These are phyloP conservation scores for Mus spretus DNA, from an alignment of 2,797 vertebrate genomes.

Conservation along the genomic window DNA sequence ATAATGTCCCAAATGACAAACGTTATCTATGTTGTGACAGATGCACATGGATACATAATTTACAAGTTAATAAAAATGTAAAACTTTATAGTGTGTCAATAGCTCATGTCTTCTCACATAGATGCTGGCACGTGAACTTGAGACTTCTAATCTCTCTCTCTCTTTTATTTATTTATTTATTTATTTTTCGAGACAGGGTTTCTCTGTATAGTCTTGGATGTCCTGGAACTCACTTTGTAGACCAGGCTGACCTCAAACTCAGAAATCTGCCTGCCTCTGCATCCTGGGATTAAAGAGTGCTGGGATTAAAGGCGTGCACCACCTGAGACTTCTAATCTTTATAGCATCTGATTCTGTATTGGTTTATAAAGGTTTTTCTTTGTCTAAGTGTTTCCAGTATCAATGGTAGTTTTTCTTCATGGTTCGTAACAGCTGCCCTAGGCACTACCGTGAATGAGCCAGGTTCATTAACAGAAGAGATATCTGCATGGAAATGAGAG, in stretches of 20 bases:
- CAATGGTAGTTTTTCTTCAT: not conserved
- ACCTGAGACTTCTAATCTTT: not conserved
- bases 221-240: no score
- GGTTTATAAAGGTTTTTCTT: not conserved
- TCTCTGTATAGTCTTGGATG: no score
- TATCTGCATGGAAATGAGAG: not conserved
- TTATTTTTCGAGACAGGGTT: no score
- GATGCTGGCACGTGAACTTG: fast-evolving
- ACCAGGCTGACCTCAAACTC: no score
- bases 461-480: no score
- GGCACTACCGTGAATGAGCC: fast-evolving
- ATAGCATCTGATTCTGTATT: not conserved
- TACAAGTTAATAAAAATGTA: not conserved
- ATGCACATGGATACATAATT: not conserved
- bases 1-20: not conserved
- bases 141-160: not conserved
- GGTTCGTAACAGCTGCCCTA: fast-evolving
- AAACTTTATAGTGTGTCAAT: not conserved
- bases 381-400: not conserved
- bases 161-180: no score
- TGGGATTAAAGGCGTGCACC: no score
- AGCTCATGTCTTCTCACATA: not conserved
- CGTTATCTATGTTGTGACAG: no score
- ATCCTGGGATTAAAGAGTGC: no score
- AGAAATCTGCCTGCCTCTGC: no score